Conservation (phyloP, 2,888 invertebrate genomes). For the Nomada ferruginata region DNA sequence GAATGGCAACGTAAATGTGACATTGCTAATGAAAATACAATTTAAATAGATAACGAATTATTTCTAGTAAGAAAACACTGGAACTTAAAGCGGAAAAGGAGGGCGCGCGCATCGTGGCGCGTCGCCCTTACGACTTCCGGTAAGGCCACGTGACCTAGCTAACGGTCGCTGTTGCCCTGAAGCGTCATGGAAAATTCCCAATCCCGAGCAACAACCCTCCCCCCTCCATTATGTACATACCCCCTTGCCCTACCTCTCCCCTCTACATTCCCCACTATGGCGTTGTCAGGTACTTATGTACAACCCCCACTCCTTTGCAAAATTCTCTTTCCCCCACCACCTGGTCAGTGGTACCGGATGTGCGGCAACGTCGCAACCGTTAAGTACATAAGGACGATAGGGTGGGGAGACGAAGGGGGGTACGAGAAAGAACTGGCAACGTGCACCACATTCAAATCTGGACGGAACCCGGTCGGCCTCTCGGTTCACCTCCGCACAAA, state of each 20-base stretch:
- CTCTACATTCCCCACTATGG: constrained; percentile 57
- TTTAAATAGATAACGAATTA: not conserved
- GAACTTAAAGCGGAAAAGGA: constrained; percentile 47
- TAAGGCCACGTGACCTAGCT: constrained; percentile 68
- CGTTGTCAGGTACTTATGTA: constrained; percentile 67
- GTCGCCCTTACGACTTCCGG: constrained; percentile 67
- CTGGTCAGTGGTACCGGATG: constrained; percentile 75
- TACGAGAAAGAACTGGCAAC: constrained; percentile 81
- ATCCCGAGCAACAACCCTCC: constrained; percentile 71
- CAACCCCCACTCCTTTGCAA: constrained; percentile 72
- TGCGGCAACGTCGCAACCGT: constrained; percentile 83
- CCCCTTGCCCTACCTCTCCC: constrained; percentile 56
- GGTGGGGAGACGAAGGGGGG: constrained; percentile 60
- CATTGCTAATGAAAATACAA: not conserved
- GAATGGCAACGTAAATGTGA: not conserved
- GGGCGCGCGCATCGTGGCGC: constrained; percentile 66
- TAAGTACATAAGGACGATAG: constrained; percentile 78
- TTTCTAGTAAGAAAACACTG: not conserved
- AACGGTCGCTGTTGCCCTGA: constrained; percentile 68
- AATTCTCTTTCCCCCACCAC: constrained; percentile 76
- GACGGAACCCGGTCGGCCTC: constrained; percentile 76
- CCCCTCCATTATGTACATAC: constrained; percentile 56
- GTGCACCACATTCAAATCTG: constrained; percentile 82
- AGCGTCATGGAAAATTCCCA: constrained; percentile 82
- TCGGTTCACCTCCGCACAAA: constrained; percentile 67